Evolutionary conservation across 2,113 vertebrate species (phyloP), one percentile per base, ranked within the genome.

Genomic region (Galbula dea): DNA sequence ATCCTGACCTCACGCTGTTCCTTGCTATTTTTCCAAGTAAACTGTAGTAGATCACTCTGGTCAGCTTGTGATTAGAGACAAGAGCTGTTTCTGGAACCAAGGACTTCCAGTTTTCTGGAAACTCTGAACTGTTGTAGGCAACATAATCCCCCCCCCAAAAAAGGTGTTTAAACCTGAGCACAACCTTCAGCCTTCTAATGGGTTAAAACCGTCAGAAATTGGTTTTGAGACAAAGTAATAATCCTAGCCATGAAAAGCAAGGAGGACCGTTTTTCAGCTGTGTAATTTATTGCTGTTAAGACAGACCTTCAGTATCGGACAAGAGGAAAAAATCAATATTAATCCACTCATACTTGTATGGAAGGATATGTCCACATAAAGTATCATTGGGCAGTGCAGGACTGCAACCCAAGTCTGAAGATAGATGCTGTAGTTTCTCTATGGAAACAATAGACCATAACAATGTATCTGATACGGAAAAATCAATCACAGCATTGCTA

Each of bases 311-410:
- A 74, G 80, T 94, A 96, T 94, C 93, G 76, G 92, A 96, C 72
- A 96, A 95, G 85, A 90, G 68, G 7, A 20, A 65, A 89, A 97
- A 98, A 98, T 98, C 98, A 97, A 97, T 98, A 97, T 97, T 97
- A 98, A 98, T 97, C 95, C 96, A 97, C 91, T 98, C 94, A 94
- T 93, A 96, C 91, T 97, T 97, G 89, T 96, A 98, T 97, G 88
- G 97, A 97, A 97, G 95, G 96, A 97, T 96, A 93, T 96, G 95
- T 95, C 95, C 95, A 54, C 95, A 97, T 97, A 96, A 97, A 97
- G 94, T 89, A 96, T 86, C 84, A 82, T 89, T 82, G 91, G 78
- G 81, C 83, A 94, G 89, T 73, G 26, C 78, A 91, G 85, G 48
- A 95, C 79, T 93, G 81, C 68, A 97, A 80, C 19, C 80, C 85